Evolutionary conservation across 2,888 invertebrate genomes (phyloP), one percentile per base, ranked within the genome.

Genomic region (Callosobruchus maculatus): DNA sequence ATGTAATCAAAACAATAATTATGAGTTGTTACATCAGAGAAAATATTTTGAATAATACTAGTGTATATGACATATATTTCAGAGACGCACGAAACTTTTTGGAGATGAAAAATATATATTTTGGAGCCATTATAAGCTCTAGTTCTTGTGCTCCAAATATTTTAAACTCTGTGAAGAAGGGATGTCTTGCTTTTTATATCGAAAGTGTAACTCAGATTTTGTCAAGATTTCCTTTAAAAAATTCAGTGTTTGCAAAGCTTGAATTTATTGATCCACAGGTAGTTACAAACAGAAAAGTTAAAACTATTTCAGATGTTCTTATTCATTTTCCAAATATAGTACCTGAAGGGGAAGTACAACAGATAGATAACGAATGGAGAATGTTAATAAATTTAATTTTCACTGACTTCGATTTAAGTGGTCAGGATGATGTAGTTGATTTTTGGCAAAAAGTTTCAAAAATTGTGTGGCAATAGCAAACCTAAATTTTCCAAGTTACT

Each of bases 171-270:
- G 5, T 68, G 13, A 68, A 68, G 13, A 20, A 68, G 13, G 13
- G 68, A 30, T 68, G 68, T 13, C 68, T 68, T 68, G 68, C n/a
- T n/a, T 68, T 68, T 68, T 31, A 71, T 67, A 71, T 21, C 21
- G 71, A 71, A 67, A 26, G 71, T 21, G 22, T 71, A 21, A 71
- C 66, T 67, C 67, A 71, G 18, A 71, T 71, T 71, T 66, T 71
- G 20, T 20, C 71, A 67, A 71, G 71, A 22, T 71, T 67, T 67
- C 71, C 71, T 21, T 71, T 49, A 67, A 71, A 71, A 71, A 71
- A 67, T 71, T 71, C 66, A 66, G 67, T 67, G 18, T 71, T 71
- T 67, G n/a, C n/a, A n/a, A 71, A 71, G 21, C 22, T 71, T 21
- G 71, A 71, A 21, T 71, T 67, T n/a, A 13, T 71, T 18, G 67